Conservation (phyloP, 2,797 vertebrate species). For the Acipenser oxyrinchus region DNA sequence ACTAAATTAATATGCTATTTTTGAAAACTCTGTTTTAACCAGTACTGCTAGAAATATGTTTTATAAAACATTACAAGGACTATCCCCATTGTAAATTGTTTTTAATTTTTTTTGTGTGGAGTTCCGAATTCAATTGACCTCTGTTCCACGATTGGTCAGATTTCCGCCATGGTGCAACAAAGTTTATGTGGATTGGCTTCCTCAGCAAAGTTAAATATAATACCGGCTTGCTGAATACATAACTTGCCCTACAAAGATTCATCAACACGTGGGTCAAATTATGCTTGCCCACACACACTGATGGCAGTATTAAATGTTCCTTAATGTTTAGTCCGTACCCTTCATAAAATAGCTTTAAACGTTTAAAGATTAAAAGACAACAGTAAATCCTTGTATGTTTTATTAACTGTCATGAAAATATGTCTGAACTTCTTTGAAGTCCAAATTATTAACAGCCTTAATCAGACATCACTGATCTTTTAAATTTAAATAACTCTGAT, state of each 20-base stretch:
- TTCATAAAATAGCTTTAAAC: conserved; percentile 26
- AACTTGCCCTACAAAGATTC: background rate
- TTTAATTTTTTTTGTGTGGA: too few species aligned
- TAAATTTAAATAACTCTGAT: background rate
- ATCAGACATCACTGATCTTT: conserved; percentile 14
- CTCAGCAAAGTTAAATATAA: background rate
- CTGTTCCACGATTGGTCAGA: too few species aligned
- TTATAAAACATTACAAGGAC: too few species aligned
- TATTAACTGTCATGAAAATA: conserved; percentile 17
- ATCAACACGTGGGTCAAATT: background rate
- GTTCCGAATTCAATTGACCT: too few species aligned
- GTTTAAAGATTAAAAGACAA: conserved; percentile 21
- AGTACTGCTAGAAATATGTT: too few species aligned
- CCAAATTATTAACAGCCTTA: conserved; percentile 26
- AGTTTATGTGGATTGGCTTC: too few species aligned
- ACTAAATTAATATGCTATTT: too few species aligned
- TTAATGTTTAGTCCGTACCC: conserved; percentile 23
- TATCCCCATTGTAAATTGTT: too few species aligned
- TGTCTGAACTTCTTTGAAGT: conserved; percentile 14
- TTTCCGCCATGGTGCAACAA: too few species aligned
- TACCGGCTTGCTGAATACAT: background rate
- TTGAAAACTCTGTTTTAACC: too few species aligned
- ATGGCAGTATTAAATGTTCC: conserved; percentile 24
- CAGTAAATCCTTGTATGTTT: conserved; percentile 19
- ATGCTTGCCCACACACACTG: conserved; percentile 12